phyloP scores from a whole-genome alignment of 2,113 vertebrate species.

The Tragelaphus imberbis region DNA sequence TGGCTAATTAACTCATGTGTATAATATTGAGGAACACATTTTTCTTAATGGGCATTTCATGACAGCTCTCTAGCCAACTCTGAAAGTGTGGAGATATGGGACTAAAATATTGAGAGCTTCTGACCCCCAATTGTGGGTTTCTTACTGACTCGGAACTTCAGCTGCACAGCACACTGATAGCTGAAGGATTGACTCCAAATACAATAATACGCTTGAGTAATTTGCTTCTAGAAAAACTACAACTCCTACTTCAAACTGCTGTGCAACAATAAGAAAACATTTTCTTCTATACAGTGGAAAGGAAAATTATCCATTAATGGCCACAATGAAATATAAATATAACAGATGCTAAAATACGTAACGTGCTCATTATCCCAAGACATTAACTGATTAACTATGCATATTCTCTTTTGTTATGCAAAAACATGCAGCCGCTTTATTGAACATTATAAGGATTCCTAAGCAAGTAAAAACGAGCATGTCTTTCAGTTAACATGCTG shows the following conservation, averaged over 20 bases:
- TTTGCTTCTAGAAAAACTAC: background rate
- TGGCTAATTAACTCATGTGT: slow-evolving; percentile 18
- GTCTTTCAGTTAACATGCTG: slow-evolving; percentile 61
- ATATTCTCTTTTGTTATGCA: slow-evolving; percentile 61
- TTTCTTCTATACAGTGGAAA: background rate
- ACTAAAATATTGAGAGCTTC: slow-evolving; percentile 46
- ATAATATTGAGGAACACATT: slow-evolving; percentile 35
- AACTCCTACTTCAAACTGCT: slow-evolving; percentile 11
- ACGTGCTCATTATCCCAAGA: slow-evolving; percentile 56
- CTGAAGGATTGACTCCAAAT: background rate
- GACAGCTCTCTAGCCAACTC: background rate
- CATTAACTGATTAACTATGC: slow-evolving; percentile 56
- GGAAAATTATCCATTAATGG: slow-evolving; percentile 65
- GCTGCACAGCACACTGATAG: background rate
- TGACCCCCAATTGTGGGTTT: background rate
- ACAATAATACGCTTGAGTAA: background rate
- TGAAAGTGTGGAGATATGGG: slow-evolving; percentile 25
- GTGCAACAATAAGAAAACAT: background rate
- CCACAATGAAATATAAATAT: slow-evolving; percentile 65
- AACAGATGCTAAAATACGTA: slow-evolving; percentile 69
- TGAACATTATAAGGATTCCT: slow-evolving; percentile 42
- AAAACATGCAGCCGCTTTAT: slow-evolving; percentile 64
- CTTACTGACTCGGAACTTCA: background rate
- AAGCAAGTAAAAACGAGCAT: slow-evolving; percentile 58
- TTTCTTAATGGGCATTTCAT: slow-evolving; percentile 43